Base-by-base conservation (phyloP, 2,113 vertebrate genomes). In the Bucco capensis region DNA sequence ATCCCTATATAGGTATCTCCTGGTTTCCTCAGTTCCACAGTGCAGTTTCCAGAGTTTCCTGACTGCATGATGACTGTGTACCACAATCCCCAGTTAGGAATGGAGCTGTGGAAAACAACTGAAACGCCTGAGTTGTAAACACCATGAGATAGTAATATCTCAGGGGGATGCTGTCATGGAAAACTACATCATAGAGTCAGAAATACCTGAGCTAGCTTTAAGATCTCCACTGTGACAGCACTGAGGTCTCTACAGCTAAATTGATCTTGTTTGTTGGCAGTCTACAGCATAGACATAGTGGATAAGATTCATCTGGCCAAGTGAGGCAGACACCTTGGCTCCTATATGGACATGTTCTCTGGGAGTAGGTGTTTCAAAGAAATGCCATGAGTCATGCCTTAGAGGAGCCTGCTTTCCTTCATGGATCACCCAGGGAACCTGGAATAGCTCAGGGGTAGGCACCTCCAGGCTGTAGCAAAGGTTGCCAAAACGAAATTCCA, bases 291-390 rank as follows among this genome's bases (percentile, higher is more conserved):
- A 93, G 84, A 77, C 81, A 75, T 72, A 94, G 81, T 66, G 91
- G 66, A 62, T 89, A 91, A 86, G 78, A 91, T 89, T 95, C 94
- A 95, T 96, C 91, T 91, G 91, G 87, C 84, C 87, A 88, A 94
- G 75, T 30, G 87, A 94, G 87, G 89, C 94, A 94, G 84, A 92
- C 91, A 92, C 89, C 89, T 84, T 89, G 94, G 91, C 93, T 94
- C 84, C 78, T 96, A 73, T 66, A 87, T 50, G 94, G 95, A 85
- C 95, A 85, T 83, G 82, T 90, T 90, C 89, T 85, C 74, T 72
- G 37, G 82, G 64, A 89, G 93, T 61, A 89, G 87, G 84, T 87
- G 94, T 95, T 90, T 73, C 74, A 95, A 96, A 93, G 49, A 92
- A 74, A 83, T 79, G 65, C 73, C 44, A 80, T 96, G 94, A 95